These are phyloP conservation scores for Muscicapa adusta DNA, from an alignment of 2,113 vertebrate species.

Conservation along the genomic window DNA sequence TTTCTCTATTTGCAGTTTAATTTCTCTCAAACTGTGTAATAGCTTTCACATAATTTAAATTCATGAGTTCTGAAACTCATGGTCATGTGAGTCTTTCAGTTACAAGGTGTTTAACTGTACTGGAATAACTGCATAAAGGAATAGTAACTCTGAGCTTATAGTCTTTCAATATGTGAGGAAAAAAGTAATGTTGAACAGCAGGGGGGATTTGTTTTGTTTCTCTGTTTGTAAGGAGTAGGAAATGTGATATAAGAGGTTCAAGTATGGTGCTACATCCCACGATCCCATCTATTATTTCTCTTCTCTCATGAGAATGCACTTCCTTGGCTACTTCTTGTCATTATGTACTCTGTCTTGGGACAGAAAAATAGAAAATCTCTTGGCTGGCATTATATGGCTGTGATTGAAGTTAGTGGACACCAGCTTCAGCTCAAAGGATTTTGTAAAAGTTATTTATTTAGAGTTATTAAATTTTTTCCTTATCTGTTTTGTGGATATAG, in stretches of 20 bases:
- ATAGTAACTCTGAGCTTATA: background rate
- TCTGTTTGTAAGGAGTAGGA: background rate
- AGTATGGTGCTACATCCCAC: background rate
- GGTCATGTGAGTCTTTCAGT: background rate
- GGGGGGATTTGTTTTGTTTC: rapidly evolving
- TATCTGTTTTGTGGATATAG: background rate
- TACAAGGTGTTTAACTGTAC: background rate
- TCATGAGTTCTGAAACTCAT: background rate
- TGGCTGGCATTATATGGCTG: background rate
- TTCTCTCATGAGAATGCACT: background rate
- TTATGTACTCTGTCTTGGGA: background rate
- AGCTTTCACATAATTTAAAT: background rate
- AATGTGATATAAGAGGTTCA: background rate
- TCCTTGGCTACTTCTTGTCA: background rate
- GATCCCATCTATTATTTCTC: rapidly evolving
- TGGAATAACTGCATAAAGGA: background rate
- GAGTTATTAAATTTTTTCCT: background rate
- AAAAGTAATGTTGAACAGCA: background rate
- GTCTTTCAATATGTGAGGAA: background rate
- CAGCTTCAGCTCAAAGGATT: background rate
- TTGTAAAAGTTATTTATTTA: background rate
- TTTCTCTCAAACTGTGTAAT: background rate
- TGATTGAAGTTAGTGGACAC: background rate
- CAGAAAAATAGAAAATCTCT: background rate
- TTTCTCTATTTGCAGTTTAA: background rate